Percentiles rank a stretch among this genome's conserved stretches.
Evolutionary conservation across 2,797 vertebrate genomes (phyloP).

Genomic region (Luscinia megarhynchos): DNA sequence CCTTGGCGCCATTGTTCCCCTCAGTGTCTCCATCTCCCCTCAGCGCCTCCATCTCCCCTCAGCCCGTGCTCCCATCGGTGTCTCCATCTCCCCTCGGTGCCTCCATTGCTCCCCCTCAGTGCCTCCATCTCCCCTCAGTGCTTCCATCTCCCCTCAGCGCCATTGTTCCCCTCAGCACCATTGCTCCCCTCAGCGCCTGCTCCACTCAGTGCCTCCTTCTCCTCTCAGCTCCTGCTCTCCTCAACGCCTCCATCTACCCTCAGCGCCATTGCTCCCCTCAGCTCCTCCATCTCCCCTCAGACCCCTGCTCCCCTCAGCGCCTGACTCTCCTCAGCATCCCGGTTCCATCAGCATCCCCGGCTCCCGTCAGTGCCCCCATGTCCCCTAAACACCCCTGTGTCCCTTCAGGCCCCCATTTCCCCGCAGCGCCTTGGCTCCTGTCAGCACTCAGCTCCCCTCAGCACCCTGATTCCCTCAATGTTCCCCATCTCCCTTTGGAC

Average conservation of each 20-base stretch:
- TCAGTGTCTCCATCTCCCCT: neutral
- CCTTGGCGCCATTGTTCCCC: neutral
- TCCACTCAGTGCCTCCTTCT: neutral
- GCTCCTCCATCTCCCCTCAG: too few relatives aligned
- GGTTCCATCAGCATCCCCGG: neutral
- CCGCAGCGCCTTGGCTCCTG: neutral
- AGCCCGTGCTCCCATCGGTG: neutral
- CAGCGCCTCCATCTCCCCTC: neutral
- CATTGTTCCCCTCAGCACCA: too few relatives aligned
- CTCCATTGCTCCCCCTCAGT: neutral
- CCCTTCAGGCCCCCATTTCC: neutral
- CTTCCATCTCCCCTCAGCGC: too few relatives aligned
- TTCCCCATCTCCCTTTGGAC: neutral
- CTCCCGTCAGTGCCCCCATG: neutral
- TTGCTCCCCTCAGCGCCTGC: too few relatives aligned
- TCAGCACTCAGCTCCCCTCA: rapidly evolving
- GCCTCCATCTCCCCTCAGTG: too few relatives aligned
- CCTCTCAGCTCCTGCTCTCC: too few relatives aligned
- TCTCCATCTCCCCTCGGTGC: too few relatives aligned
- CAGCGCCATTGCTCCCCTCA: neutral
- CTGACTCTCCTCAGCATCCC: neutral
- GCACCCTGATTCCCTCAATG: rapidly evolving
- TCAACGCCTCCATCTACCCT: neutral
- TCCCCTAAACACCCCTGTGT: neutral
- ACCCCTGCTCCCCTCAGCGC: neutral